Percentiles rank a stretch among this genome's conserved stretches.
phyloP scores from a whole-genome alignment of 2,113 vertebrate species.

The Lampris megalopsis region DNA sequence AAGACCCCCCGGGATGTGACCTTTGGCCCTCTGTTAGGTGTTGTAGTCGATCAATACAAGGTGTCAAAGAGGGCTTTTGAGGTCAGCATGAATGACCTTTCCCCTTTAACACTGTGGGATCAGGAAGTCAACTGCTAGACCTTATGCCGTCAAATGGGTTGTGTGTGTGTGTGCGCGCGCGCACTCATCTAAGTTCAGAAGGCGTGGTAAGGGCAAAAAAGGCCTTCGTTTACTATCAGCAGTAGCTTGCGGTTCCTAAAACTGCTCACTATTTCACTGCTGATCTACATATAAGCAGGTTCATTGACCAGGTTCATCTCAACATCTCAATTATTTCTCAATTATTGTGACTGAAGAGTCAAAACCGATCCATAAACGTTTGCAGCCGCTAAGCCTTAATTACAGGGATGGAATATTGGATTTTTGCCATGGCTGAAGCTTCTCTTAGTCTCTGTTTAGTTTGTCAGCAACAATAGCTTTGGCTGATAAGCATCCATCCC shows the following conservation, averaged over 20 bases:
- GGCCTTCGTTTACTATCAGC: neutral
- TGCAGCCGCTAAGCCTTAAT: neutral
- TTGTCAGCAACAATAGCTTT: too few species aligned
- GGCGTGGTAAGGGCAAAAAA: constrained; percentile 21
- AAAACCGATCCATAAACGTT: neutral
- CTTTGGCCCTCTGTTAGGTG: constrained; percentile 23
- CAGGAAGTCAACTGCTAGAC: constrained; percentile 8
- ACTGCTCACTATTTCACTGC: neutral
- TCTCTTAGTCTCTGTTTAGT: neutral
- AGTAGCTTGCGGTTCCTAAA: neutral
- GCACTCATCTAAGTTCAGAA: neutral
- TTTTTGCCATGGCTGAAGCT: neutral
- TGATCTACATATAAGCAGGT: neutral
- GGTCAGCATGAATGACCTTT: constrained; percentile 55
- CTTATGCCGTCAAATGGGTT: neutral
- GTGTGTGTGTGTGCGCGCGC: neutral
- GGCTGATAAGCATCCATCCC: neutral
- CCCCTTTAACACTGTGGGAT: constrained; percentile 28
- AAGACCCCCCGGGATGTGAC: constrained; percentile 8
- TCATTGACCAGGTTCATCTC: neutral
- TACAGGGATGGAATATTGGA: neutral
- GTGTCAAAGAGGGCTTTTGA: constrained; percentile 27
- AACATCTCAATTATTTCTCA: constrained; percentile 1
- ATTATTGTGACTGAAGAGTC: neutral
- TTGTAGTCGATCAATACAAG: constrained; percentile 26